phyloP scores from a whole-genome alignment of 2,113 vertebrate genomes.

The Chrysemys picta region DNA sequence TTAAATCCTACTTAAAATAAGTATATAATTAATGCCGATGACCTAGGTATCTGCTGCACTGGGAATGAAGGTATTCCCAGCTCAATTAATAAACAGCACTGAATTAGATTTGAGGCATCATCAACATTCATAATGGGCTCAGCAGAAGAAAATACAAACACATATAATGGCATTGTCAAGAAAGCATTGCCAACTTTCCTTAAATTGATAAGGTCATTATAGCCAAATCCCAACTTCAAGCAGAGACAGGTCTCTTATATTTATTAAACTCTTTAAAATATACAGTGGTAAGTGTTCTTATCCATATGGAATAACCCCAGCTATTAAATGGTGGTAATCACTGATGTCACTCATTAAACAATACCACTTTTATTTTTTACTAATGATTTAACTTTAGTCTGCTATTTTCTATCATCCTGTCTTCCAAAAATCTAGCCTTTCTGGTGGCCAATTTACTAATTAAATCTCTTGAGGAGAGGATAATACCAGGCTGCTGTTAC shows the following conservation, averaged over 20 bases:
- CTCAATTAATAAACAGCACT: background rate
- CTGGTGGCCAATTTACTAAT: constrained; percentile 47
- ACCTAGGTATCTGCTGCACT: background rate
- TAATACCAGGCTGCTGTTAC: constrained; percentile 42
- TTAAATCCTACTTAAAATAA: background rate
- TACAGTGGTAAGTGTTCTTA: background rate
- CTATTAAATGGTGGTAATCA: background rate
- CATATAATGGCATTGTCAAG: background rate
- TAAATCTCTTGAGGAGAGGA: constrained; percentile 11
- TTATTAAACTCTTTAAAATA: background rate
- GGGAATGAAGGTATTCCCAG: background rate
- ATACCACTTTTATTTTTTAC: background rate
- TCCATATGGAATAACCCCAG: background rate
- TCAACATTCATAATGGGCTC: constrained; percentile 26
- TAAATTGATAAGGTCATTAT: background rate
- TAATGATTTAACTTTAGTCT: constrained; percentile 16
- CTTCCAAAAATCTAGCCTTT: background rate
- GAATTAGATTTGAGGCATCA: background rate
- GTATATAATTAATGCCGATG: background rate
- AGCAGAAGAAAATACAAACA: background rate
- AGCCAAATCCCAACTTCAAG: background rate
- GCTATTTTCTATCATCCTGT: constrained; percentile 28
- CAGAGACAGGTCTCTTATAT: too few relatives aligned
- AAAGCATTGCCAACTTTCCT: background rate
- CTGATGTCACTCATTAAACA: constrained; percentile 5